These are phyloP conservation scores for Manis pentadactyla DNA, from an alignment of 2,797 vertebrate genomes.

Conservation along the genomic window DNA sequence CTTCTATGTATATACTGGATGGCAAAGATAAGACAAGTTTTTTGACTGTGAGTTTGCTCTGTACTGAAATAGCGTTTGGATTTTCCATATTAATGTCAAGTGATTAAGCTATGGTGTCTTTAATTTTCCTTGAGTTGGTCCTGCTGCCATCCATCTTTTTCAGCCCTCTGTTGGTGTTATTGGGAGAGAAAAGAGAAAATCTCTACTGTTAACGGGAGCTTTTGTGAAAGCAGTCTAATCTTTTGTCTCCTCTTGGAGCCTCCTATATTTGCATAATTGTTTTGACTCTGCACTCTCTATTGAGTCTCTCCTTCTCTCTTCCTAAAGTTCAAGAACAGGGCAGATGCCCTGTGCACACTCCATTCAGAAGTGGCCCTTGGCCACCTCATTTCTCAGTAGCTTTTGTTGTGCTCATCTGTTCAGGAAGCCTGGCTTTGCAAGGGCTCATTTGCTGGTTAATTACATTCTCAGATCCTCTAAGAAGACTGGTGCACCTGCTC, in stretches of 20 bases:
- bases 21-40: neutral
- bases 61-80: neutral
- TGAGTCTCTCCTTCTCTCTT: slow-evolving; percentile 73
- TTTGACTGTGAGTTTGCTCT: neutral
- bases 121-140: slow-evolving; percentile 55
- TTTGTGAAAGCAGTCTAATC: slow-evolving; percentile 79
- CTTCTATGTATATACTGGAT: neutral
- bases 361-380: slow-evolving; percentile 85
- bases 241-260: slow-evolving; percentile 76
- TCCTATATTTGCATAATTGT: slow-evolving; percentile 83
- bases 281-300: slow-evolving; percentile 63
- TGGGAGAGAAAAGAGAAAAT: slow-evolving; percentile 56
- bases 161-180: slow-evolving; percentile 37
- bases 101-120: slow-evolving; percentile 43
- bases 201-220: slow-evolving; percentile 60
- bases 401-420: slow-evolving; percentile 92
- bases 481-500: slow-evolving; percentile 86
- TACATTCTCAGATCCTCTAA: slow-evolving; percentile 91
- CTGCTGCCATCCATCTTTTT: slow-evolving; percentile 41
- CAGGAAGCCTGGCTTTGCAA: slow-evolving; percentile 89
- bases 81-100: neutral
- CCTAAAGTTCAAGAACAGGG: slow-evolving; percentile 83
- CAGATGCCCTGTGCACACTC: slow-evolving; percentile 75
- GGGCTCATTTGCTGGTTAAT: slow-evolving; percentile 96
- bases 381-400: slow-evolving; percentile 88